These are phyloP conservation scores for Galerucella pusilla DNA, from an alignment of 2,888 invertebrate genomes.

Conservation along the genomic window DNA sequence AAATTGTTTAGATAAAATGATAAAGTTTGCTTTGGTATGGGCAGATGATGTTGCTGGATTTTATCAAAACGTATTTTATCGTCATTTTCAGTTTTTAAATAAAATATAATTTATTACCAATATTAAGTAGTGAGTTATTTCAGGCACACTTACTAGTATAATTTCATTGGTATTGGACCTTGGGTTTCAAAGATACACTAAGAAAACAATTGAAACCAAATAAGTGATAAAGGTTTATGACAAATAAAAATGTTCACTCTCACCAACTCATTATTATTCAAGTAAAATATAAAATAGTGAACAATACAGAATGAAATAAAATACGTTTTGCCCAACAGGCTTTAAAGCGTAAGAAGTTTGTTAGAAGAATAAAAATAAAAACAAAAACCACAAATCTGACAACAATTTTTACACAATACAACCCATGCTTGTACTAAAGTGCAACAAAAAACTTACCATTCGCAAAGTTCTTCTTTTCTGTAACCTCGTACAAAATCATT, in stretches of 20 bases:
- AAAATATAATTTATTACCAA: too few relatives aligned
- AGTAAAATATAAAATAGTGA: not conserved
- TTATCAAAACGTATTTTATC: not conserved
- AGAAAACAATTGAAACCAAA: too few relatives aligned
- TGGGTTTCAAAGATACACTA: too few relatives aligned
- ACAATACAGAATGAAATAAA: slow-evolving; percentile 1
- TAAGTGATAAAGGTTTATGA: too few relatives aligned
- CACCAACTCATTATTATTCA: too few relatives aligned
- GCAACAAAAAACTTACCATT: slow-evolving; percentile 53
- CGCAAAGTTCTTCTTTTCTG: slow-evolving; percentile 22
- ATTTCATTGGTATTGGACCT: too few relatives aligned
- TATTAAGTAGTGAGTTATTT: not conserved
- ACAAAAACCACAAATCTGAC: slow-evolving; percentile 56
- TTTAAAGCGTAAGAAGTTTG: not conserved
- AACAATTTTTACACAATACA: slow-evolving; percentile 59
- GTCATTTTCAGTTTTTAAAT: not conserved
- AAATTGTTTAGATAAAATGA: not conserved
- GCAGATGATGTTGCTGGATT: not conserved
- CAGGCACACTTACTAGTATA: not conserved
- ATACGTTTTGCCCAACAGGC: slow-evolving; percentile 10
- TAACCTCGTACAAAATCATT: not conserved
- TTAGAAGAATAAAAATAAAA: slow-evolving; percentile 40
- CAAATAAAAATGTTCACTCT: too few relatives aligned
- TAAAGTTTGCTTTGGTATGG: not conserved
- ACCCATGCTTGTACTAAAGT: slow-evolving; percentile 46